Percentiles rank a stretch among this genome's conserved stretches.
Evolutionary conservation across 1,140 invertebrate genomes (phyloP).

Genomic region (Drosophila orosa): DNA sequence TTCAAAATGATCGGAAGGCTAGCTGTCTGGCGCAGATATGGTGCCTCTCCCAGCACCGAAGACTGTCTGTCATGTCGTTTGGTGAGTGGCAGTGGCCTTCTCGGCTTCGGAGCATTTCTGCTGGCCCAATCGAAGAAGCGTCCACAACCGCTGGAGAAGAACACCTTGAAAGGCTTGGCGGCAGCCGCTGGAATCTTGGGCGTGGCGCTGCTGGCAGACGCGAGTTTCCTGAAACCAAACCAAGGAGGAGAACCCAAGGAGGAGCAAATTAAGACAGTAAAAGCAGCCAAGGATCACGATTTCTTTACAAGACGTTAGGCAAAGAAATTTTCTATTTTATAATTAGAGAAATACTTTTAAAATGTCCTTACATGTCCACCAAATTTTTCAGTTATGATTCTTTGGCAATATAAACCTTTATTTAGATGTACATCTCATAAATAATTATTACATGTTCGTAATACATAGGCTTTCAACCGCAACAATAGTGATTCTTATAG

Average conservation of each 20-base stretch:
- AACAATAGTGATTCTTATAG: too few species aligned
- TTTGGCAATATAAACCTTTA: slow-evolving; percentile 4
- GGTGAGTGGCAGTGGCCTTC: slow-evolving; percentile 63
- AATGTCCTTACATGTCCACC: too few species aligned
- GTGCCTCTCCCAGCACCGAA: slow-evolving; percentile 30
- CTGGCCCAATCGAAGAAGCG: slow-evolving; percentile 60
- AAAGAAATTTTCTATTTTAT: neutral
- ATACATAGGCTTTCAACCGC: too few species aligned
- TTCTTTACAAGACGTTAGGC: slow-evolving; percentile 59
- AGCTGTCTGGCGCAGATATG: slow-evolving; percentile 57
- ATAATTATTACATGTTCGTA: slow-evolving; percentile 6
- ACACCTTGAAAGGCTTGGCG: slow-evolving; percentile 67
- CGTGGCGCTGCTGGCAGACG: slow-evolving; percentile 63
- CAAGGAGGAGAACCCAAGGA: slow-evolving; percentile 18
- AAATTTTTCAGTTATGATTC: too few species aligned
- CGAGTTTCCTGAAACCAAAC: slow-evolving; percentile 57
- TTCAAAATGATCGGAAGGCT: slow-evolving; percentile 64
- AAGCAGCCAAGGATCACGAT: slow-evolving; percentile 37
- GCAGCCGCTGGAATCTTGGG: slow-evolving; percentile 59
- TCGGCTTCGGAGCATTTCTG: slow-evolving; percentile 64
- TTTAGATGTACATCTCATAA: neutral
- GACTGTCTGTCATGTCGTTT: slow-evolving; percentile 66
- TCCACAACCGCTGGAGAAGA: slow-evolving; percentile 40
- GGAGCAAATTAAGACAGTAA: slow-evolving; percentile 14
- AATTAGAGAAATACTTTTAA: too few species aligned